Conservation (phyloP, 2,113 vertebrate genomes). For the Heptranchias perlo region DNA sequence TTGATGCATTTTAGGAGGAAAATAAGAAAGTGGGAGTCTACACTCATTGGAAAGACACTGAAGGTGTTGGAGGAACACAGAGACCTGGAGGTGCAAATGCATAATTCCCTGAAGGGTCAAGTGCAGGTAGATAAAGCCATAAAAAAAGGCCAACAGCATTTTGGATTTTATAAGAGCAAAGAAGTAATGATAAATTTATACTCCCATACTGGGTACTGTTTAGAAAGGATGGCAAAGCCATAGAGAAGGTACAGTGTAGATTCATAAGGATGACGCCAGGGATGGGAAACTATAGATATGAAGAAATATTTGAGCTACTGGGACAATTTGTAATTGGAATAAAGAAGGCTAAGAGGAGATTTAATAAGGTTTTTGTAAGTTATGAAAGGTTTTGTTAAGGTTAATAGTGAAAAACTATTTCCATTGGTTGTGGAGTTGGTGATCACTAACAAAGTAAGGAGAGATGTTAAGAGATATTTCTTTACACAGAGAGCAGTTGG, state of each 20-base stretch:
- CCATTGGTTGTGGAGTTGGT: not conserved
- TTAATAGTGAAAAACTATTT: not conserved
- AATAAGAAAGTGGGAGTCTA: not conserved
- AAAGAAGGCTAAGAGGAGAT: not conserved
- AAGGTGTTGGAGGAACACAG: not conserved
- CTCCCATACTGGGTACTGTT: not conserved
- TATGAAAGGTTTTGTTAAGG: not conserved
- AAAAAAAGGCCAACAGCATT: not conserved
- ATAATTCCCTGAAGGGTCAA: not conserved
- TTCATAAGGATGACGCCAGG: not conserved
- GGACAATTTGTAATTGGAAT: not conserved
- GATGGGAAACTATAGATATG: not conserved
- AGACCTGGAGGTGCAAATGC: not conserved
- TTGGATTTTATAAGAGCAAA: not conserved
- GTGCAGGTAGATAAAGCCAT: not conserved
- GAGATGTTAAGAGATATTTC: not conserved
- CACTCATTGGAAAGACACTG: not conserved
- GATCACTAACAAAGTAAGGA: not conserved
- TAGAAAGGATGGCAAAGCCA: not conserved
- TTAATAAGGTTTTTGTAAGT: not conserved
- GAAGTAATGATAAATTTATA: not conserved
- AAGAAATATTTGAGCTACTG: not conserved
- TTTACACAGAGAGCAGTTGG: not conserved
- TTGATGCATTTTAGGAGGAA: not conserved
- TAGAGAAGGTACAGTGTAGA: not conserved